phyloP scores from a whole-genome alignment of 2,113 vertebrate species.

The Aspiorhynchus laticeps region DNA sequence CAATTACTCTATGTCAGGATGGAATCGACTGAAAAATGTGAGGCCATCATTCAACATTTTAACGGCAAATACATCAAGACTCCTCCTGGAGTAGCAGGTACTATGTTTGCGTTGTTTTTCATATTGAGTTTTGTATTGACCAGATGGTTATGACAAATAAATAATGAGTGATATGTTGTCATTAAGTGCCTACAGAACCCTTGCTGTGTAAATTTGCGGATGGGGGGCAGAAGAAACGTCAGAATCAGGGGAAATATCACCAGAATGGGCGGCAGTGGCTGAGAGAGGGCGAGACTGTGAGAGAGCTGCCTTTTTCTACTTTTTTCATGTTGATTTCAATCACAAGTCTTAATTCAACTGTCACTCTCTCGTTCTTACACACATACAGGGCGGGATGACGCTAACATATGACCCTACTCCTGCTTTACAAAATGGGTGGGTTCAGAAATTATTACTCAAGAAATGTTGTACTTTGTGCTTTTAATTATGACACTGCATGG shows the following conservation, averaged over 20 bases:
- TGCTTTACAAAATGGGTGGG: constrained; percentile 92
- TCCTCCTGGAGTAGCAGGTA: constrained; percentile 87
- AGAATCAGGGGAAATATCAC: constrained; percentile 88
- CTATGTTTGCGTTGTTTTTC: background rate
- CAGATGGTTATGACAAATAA: background rate
- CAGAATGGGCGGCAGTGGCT: constrained; percentile 87
- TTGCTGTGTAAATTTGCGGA: constrained; percentile 95
- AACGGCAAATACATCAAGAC: constrained; percentile 93
- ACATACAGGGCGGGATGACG: constrained; percentile 84
- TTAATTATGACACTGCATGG: too few relatives aligned
- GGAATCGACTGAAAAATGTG: constrained; percentile 94
- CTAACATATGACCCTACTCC: constrained; percentile 89
- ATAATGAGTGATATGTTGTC: background rate
- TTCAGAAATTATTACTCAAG: constrained; percentile 20
- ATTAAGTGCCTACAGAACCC: constrained; percentile 84
- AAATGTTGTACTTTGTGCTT: background rate
- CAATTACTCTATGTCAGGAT: constrained; percentile 73
- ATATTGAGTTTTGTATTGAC: background rate
- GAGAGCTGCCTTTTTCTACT: constrained; percentile 26
- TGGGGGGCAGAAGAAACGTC: constrained; percentile 92
- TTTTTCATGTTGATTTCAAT: background rate
- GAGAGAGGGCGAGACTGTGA: constrained; percentile 85
- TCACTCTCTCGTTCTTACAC: constrained; percentile 1
- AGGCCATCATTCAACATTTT: constrained; percentile 91
- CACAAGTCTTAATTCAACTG: background rate